These are phyloP conservation scores for Uria aalge DNA, from an alignment of 2,113 vertebrate genomes.

Conservation along the genomic window DNA sequence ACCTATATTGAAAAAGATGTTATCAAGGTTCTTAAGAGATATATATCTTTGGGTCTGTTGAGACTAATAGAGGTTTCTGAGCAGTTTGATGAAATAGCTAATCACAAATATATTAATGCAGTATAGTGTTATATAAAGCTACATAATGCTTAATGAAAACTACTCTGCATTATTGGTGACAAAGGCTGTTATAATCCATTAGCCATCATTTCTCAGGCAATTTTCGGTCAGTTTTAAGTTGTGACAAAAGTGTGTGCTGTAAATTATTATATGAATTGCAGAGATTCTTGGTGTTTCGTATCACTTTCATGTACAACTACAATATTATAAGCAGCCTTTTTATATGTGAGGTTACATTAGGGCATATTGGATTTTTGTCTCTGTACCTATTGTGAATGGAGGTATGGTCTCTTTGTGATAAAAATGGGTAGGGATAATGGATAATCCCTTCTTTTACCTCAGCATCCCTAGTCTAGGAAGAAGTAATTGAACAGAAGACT, in stretches of 20 bases:
- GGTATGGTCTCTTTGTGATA: slow-evolving; percentile 27
- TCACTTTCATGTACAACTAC: neutral
- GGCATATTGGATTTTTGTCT: slow-evolving; percentile 1
- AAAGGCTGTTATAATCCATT: neutral
- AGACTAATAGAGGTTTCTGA: neutral
- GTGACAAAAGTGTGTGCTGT: neutral
- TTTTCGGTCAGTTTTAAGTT: neutral
- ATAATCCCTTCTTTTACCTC: slow-evolving; percentile 18
- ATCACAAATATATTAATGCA: neutral
- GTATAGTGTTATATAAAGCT: neutral
- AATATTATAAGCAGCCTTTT: neutral
- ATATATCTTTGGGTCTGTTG: neutral
- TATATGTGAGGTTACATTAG: neutral
- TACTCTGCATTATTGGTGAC: neutral
- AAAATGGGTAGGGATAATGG: neutral
- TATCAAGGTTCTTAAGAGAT: neutral
- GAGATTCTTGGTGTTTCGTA: neutral
- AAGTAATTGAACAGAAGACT: neutral
- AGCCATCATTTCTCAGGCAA: neutral
- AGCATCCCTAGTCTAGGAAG: neutral
- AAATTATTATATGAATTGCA: neutral
- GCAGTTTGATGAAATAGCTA: neutral
- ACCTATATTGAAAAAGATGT: neutral
- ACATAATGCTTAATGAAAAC: neutral
- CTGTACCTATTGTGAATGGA: neutral